A percentile compares a stretch with the other conserved stretches of the same genome.
phyloP scores from a whole-genome alignment of 2,888 invertebrate species.

The Seira ritae region DNA sequence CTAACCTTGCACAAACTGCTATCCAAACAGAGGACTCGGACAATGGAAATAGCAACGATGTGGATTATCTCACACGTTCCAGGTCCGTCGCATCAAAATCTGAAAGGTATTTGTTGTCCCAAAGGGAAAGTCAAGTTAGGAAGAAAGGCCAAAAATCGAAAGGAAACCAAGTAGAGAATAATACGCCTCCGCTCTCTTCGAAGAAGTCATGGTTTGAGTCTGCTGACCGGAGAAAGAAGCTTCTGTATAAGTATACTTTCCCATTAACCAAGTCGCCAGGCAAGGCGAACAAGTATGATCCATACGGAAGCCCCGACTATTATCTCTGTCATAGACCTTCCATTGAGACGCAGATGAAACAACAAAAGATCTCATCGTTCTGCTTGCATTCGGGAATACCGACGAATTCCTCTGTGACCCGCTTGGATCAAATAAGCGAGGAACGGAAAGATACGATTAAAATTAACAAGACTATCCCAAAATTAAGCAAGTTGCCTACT shows the following conservation, averaged over 20 bases:
- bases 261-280: background rate
- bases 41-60: background rate
- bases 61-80: background rate
- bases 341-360: too few relatives aligned
- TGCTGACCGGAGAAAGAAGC: background rate
- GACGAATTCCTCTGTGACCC: background rate
- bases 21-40: background rate
- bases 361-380: too few relatives aligned
- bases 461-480: constrained; percentile 12
- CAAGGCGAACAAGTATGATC: too few relatives aligned
- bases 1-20: background rate
- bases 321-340: too few relatives aligned
- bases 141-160: background rate
- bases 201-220: background rate
- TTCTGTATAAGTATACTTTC: background rate
- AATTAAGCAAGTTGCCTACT: background rate
- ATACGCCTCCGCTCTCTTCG: background rate
- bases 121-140: background rate
- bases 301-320: too few relatives aligned
- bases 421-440: too few relatives aligned
- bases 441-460: background rate
- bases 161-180: background rate
- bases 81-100: background rate
- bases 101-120: background rate
- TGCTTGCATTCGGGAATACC: constrained; percentile 3